phyloP scores from a whole-genome alignment of 2,113 vertebrate species.

The Xenotilapia flavipinnis region DNA sequence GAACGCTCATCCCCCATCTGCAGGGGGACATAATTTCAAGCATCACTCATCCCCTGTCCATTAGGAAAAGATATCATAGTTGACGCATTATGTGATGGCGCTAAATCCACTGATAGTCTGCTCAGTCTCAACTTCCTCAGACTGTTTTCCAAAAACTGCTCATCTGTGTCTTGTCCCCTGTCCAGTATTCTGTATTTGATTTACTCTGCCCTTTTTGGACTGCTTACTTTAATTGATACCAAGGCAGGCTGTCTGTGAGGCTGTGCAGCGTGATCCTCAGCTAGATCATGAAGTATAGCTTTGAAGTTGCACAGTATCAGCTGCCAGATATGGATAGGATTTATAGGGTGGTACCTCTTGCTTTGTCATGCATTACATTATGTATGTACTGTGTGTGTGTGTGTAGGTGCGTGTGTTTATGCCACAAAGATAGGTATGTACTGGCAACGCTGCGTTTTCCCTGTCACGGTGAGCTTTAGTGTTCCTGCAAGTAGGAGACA shows the following conservation, averaged over 20 bases:
- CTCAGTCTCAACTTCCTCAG: conserved; percentile 2
- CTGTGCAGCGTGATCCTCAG: background rate
- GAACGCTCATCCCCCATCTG: background rate
- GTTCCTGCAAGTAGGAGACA: conserved; percentile 43
- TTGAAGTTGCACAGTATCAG: conserved; percentile 14
- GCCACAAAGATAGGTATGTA: conserved; percentile 27
- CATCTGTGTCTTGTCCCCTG: background rate
- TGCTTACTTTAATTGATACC: conserved; percentile 15
- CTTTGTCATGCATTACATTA: background rate
- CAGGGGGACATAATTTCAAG: conserved; percentile 10
- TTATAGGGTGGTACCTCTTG: background rate
- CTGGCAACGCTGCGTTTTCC: conserved; percentile 13
- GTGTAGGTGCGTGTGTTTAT: background rate
- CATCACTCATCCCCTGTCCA: background rate
- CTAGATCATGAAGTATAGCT: background rate
- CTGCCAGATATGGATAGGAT: background rate
- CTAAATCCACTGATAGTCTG: conserved; percentile 7
- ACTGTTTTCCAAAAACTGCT: background rate
- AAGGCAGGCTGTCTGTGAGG: background rate
- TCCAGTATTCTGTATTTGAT: conserved; percentile 23
- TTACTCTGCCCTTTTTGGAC: conserved; percentile 13
- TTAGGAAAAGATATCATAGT: conserved; percentile 12
- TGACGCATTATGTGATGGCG: conserved; percentile 18
- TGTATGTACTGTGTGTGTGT: background rate
- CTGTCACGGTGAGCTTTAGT: conserved; percentile 58